Percentiles rank a stretch among this genome's conserved stretches.
phyloP scores from a whole-genome alignment of 1,140 invertebrate genomes.

The Heliconius hewitsoni region DNA sequence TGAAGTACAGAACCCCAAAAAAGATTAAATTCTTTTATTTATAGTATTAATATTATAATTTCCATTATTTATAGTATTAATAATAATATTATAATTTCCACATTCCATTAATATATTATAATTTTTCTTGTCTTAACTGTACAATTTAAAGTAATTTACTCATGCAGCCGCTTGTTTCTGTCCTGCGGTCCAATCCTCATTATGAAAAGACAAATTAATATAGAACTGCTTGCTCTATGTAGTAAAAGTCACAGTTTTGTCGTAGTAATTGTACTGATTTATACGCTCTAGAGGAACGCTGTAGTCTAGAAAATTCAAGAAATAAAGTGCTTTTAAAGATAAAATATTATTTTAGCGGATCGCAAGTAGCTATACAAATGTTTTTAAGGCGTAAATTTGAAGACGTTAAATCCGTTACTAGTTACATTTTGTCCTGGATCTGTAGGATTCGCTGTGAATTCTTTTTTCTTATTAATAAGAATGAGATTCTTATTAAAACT shows the following conservation, averaged over 20 bases:
- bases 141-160: conserved; percentile 4
- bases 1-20: too few relatives aligned
- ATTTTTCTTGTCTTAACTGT: neutral
- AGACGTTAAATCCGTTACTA: too few relatives aligned
- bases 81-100: neutral
- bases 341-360: neutral
- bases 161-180: neutral
- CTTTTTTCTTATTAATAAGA: too few relatives aligned
- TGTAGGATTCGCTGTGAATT: too few relatives aligned
- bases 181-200: neutral
- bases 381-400: too few relatives aligned
- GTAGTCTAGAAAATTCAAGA: neutral
- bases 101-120: too few relatives aligned
- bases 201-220: conserved; percentile 20
- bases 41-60: too few relatives aligned
- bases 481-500: too few relatives aligned
- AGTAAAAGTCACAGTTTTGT: conserved; percentile 14
- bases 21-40: too few relatives aligned
- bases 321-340: neutral
- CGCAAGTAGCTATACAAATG: neutral
- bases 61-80: too few relatives aligned
- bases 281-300: neutral
- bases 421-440: too few relatives aligned
- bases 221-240: conserved; percentile 2
- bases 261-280: conserved; percentile 12